Evolutionary conservation across 1,140 invertebrate genomes (phyloP).

Genomic region (Stegodyphus dumicola): DNA sequence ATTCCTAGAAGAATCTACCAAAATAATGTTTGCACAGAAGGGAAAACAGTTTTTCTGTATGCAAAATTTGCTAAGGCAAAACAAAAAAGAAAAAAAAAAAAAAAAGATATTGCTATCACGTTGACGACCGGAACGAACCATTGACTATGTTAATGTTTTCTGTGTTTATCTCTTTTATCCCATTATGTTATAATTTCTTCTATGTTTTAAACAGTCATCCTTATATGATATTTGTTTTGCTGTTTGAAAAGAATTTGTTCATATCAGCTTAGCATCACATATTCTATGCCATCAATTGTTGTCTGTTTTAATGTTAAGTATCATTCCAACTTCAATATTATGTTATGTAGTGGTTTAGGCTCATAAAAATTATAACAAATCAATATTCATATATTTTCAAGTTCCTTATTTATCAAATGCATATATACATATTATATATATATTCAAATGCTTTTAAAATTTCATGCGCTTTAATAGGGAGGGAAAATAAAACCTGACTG

Average conservation of each 20-base stretch:
- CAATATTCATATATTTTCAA: conserved; percentile 32
- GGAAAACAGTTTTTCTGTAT: too few relatives aligned
- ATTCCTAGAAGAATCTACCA: too few relatives aligned
- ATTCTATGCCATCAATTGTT: conserved; percentile 43
- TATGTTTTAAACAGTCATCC: conserved; percentile 43
- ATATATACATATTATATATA: conserved; percentile 1
- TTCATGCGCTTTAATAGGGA: not conserved
- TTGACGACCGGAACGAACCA: conserved; percentile 54
- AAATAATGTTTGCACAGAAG: too few relatives aligned
- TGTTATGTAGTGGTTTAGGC: conserved; percentile 48
- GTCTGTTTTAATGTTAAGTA: conserved; percentile 23
- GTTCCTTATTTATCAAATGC: conserved; percentile 46
- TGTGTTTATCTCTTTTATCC: conserved; percentile 43
- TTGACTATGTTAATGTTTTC: conserved; percentile 54
- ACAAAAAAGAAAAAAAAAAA: not conserved
- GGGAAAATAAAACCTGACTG: not conserved
- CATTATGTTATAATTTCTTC: conserved; percentile 31
- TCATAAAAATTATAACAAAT: conserved; percentile 42
- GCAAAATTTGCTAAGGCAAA: too few relatives aligned
- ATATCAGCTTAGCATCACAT: conserved; percentile 31
- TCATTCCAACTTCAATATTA: conserved; percentile 48
- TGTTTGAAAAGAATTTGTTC: conserved; percentile 13
- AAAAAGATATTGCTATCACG: conserved; percentile 41
- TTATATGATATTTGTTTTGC: conserved; percentile 32
- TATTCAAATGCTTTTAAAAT: conserved; percentile 3